Percentiles rank a stretch among this genome's conserved stretches.
Evolutionary conservation across 1,140 invertebrate genomes (phyloP).

Genomic region (Hormaphis cornu): DNA sequence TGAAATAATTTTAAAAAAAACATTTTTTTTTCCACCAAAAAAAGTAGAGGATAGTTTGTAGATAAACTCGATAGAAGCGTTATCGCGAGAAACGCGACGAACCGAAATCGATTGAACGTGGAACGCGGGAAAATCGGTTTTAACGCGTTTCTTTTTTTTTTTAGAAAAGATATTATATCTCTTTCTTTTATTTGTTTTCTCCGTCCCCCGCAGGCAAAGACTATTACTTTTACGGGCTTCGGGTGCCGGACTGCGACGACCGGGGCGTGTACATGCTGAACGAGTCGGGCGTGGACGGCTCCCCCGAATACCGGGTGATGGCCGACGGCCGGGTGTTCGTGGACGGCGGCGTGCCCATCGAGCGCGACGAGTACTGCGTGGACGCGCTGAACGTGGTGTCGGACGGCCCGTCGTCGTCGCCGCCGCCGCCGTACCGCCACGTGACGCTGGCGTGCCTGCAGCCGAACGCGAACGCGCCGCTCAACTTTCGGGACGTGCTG

Average conservation of each 20-base stretch:
- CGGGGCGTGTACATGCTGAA: slow-evolving; percentile 1
- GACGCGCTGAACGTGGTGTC: slow-evolving; percentile 8
- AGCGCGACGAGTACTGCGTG: slow-evolving; percentile 28
- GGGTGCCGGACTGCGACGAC: background rate
- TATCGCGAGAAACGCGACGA: too few species aligned
- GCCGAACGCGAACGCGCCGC: background rate
- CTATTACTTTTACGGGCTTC: background rate
- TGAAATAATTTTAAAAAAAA: too few species aligned
- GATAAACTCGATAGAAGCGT: too few species aligned
- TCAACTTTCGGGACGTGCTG: background rate
- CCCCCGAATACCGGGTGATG: background rate
- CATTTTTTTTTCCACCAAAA: too few species aligned
- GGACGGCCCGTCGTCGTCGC: background rate
- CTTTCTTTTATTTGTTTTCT: too few species aligned
- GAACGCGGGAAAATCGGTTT: too few species aligned
- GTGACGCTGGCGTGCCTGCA: background rate
- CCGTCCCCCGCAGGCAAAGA: background rate
- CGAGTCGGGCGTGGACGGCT: background rate
- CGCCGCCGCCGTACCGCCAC: background rate
- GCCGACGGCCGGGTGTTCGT: background rate
- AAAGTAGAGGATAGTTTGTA: too few species aligned
- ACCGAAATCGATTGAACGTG: too few species aligned
- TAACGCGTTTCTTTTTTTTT: too few species aligned
- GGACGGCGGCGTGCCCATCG: slow-evolving; percentile 12
- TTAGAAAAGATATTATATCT: too few species aligned